Conservation (phyloP, 2,113 vertebrate genomes). For the Garra rufa region DNA sequence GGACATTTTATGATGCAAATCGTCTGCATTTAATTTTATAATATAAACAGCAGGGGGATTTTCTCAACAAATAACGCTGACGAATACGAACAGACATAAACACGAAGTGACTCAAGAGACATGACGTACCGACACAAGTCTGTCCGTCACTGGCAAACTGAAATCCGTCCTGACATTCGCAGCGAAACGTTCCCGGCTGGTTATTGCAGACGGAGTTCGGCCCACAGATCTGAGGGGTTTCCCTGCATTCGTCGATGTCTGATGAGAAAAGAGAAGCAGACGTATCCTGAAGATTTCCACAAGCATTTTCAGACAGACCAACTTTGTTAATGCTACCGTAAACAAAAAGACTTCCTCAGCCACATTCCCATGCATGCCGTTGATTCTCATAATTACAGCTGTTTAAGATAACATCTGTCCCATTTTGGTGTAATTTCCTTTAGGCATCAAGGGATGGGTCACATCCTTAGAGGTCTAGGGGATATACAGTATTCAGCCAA, state of each 20-base stretch:
- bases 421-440: conserved; percentile 66
- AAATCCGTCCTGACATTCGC: conserved; percentile 87
- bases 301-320: background rate
- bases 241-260: conserved; percentile 91
- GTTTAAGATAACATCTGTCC: conserved; percentile 64
- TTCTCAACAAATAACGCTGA: background rate
- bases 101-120: conserved; percentile 36
- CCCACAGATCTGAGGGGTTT: conserved; percentile 81
- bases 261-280: conserved; percentile 46
- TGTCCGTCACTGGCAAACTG: conserved; percentile 81
- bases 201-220: conserved; percentile 86
- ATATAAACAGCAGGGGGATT: background rate
- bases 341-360: conserved; percentile 40
- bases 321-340: background rate
- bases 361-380: conserved; percentile 47
- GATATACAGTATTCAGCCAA: background rate
- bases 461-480: conserved; percentile 37
- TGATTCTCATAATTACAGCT: conserved; percentile 62
- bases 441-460: conserved; percentile 23
- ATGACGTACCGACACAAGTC: conserved; percentile 84
- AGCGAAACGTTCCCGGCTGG: conserved; percentile 91
- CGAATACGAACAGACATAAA: background rate
- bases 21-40: background rate
- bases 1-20: background rate
- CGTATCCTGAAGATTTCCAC: background rate